Base-by-base conservation (phyloP, 1,140 invertebrate species). In the Andricus grossulariae region DNA sequence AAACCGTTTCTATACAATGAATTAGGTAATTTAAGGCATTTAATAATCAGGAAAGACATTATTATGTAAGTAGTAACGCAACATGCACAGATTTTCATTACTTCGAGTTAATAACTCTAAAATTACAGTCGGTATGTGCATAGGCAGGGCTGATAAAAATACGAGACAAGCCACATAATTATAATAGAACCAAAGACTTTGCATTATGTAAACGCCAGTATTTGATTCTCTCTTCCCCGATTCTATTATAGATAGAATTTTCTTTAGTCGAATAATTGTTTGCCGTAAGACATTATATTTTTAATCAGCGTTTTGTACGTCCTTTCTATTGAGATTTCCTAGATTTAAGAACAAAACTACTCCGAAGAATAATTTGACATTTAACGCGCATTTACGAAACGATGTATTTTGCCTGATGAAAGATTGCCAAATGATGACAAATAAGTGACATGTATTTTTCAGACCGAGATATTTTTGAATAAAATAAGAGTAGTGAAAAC, bases 401-500 rank as follows among this genome's bases (percentile, higher is more conserved):
- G 32, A 32, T 66, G 75, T 76, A 74, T 85, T 85, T 86, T 82
- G 83, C 77, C 85, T 76, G 66, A 80, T 76, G 76, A 66, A 66
- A 83, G 75, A 88, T 88, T 88, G 87, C 86, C 86, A 89, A 86
- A 88, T 87, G 82, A 79, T 75, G 80, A 80, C 82, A 74, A 84
- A 83, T 66, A 84, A 82, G 79, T 81, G 73, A 85, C 74, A 75
- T 90, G 89, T 90, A 90, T 90, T 90, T 90, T 90, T 90, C 84
- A 89, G 81, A 90, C 83, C 82, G 75, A 90, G 82, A 86, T 90
- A 90, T 90, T 90, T 90, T 90, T 90, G 82, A 90, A 90, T 90
- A 90, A 90, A 90, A 90, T 80, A 87, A 86, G 60, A 66, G 60
- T 66, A 66, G 60, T 66, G n/a, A 66, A 54, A 66, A 66, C 45